Base-by-base conservation (phyloP, 2,888 invertebrate genomes). In the Nesidiocoris tenuis region DNA sequence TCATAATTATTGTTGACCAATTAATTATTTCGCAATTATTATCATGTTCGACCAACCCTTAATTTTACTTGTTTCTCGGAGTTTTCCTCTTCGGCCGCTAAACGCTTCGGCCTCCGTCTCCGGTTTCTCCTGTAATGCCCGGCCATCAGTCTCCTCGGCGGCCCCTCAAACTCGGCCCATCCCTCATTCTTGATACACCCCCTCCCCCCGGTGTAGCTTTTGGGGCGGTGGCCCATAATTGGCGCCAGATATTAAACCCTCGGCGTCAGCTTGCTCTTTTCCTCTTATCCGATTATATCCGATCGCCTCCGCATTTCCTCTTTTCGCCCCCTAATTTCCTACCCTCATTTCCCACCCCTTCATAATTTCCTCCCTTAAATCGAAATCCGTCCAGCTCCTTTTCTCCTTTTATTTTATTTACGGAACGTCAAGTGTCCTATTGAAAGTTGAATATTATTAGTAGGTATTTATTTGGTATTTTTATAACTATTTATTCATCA, bases 171-270 rank as follows among this genome's bases (percentile, higher is more conserved):
- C 66, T 66, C 66, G 1, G 66, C 66, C 66, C 66, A 17, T 66
- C 55, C 55, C 7, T 66, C 71, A 19, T 18, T 18, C 59, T 2
- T 9, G 39, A 18, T 61, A 21, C 54, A 16, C n/a, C 21, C 19
- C 18, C 3, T 59, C 59, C 3, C 3, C n/a, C 3, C n/a, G 17
- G n/a, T 59, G 59, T 59, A 9, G 59, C 59, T 59, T 18, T 59
- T 5, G 17, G 5, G n/a, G 17, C 59, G n/a, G 17, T 9, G 54
- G 55, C 3, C 71, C 61, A 71, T 71, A 71, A 71, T 71, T 71
- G 71, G 71, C 71, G 71, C 61, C 71, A 71, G 71, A 71, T 71
- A 71, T 71, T 71, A 71, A 71, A 71, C 61, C 71, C 71, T 71
- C 22, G 71, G 71, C 71, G 71, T 71, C 71, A 71, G 71, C 71